These are phyloP conservation scores for Chaetops frenatus DNA, from an alignment of 2,113 vertebrate species.

Conservation along the genomic window DNA sequence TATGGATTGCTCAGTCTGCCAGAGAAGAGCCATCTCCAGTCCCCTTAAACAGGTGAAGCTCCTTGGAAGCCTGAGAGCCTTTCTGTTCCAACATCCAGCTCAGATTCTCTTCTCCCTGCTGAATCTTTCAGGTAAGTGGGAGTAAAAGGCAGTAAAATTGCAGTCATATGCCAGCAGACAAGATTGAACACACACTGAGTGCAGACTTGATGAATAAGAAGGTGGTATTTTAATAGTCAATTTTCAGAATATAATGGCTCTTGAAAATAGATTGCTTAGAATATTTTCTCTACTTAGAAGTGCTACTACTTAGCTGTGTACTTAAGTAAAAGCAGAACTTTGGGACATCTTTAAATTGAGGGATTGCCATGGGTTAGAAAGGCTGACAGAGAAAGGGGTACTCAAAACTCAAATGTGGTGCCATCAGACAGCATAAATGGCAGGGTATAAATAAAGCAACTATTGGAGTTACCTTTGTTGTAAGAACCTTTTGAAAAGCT, in stretches of 20 bases:
- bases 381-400: not conserved
- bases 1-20: not conserved
- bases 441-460: not conserved
- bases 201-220: slow-evolving; percentile 46
- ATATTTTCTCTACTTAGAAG: slow-evolving; percentile 34
- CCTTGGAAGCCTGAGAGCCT: not conserved
- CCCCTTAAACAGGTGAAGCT: not conserved
- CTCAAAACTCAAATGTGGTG: not conserved
- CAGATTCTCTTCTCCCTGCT: not conserved
- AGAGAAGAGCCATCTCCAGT: not conserved
- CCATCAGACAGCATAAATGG: not conserved
- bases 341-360: not conserved
- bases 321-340: not conserved
- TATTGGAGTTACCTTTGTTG: not conserved
- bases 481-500: not conserved
- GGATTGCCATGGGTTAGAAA: not conserved
- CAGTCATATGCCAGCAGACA: slow-evolving; percentile 44
- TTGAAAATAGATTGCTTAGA: slow-evolving; percentile 51
- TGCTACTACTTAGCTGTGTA: not conserved
- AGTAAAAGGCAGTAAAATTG: slow-evolving; percentile 51
- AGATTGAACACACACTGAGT: slow-evolving; percentile 5
- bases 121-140: slow-evolving; percentile 36
- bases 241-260: slow-evolving; percentile 25
- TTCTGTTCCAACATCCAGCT: not conserved
- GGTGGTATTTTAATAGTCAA: slow-evolving; percentile 54